These are phyloP conservation scores for Drosophila ogumai DNA, from an alignment of 1,140 invertebrate genomes.

Conservation along the genomic window DNA sequence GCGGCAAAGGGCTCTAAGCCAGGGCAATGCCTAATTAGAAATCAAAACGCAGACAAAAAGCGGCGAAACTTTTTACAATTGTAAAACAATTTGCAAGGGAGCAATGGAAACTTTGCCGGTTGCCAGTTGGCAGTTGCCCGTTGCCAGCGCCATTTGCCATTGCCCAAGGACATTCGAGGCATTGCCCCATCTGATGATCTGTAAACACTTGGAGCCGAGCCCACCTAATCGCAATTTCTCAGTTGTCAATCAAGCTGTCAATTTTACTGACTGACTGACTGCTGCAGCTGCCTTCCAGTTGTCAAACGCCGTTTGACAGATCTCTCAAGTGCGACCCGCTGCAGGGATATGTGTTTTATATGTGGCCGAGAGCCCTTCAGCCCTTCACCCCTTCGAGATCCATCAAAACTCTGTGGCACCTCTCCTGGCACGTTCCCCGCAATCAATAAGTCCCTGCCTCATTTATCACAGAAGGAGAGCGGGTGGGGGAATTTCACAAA, in stretches of 20 bases:
- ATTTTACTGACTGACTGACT: slow-evolving; percentile 59
- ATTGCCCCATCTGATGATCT: slow-evolving; percentile 27
- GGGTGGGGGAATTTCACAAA: slow-evolving; percentile 14
- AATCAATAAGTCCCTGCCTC: slow-evolving; percentile 50
- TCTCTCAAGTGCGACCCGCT: slow-evolving; percentile 52
- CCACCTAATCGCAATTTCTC: slow-evolving; percentile 69
- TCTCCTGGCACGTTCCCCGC: slow-evolving; percentile 29
- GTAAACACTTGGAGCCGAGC: slow-evolving; percentile 30
- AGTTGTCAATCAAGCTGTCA: slow-evolving; percentile 81
- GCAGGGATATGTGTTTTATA: not conserved
- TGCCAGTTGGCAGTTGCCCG: slow-evolving; percentile 2
- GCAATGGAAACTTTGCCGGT: slow-evolving; percentile 42
- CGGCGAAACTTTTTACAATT: slow-evolving; percentile 72
- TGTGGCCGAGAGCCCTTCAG: slow-evolving; percentile 2
- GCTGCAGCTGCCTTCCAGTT: slow-evolving; percentile 68
- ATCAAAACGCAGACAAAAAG: slow-evolving; percentile 72
- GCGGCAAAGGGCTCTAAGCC: slow-evolving; percentile 24
- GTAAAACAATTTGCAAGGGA: slow-evolving; percentile 71
- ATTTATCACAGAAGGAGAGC: slow-evolving; percentile 50
- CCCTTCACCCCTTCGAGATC: slow-evolving; percentile 55
- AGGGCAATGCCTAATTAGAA: slow-evolving; percentile 70
- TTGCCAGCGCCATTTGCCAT: slow-evolving; percentile 20
- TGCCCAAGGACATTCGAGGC: slow-evolving; percentile 52
- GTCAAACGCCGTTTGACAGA: slow-evolving; percentile 70
- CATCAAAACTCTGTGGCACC: slow-evolving; percentile 60